Percentiles rank a stretch among this genome's conserved stretches.
Conservation (phyloP, 1,140 invertebrate genomes). For the Hylyphantes graminicola region DNA sequence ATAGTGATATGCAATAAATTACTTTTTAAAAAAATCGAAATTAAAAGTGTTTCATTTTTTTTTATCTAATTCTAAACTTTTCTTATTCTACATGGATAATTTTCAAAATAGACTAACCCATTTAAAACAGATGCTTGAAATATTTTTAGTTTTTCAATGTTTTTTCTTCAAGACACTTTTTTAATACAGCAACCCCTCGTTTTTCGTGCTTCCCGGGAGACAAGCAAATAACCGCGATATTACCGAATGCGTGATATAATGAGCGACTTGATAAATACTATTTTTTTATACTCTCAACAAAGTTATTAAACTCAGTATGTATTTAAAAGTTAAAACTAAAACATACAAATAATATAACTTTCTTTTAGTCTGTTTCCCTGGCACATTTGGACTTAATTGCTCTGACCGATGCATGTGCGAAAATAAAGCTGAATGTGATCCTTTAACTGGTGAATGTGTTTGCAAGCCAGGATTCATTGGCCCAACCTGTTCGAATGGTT, state of each 20-base stretch:
- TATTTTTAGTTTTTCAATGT: background rate
- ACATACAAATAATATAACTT: background rate
- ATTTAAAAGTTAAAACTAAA: background rate
- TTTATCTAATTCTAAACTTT: background rate
- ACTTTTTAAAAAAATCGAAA: background rate
- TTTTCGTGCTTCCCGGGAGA: too few species aligned
- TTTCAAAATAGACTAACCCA: background rate
- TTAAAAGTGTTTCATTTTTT: background rate
- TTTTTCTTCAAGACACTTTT: background rate
- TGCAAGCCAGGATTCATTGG: conserved; percentile 89
- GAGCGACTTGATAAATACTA: too few species aligned
- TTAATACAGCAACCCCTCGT: too few species aligned
- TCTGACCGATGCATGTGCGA: conserved; percentile 82
- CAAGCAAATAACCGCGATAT: too few species aligned
- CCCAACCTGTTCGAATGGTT: conserved; percentile 77
- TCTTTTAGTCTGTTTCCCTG: conserved; percentile 74
- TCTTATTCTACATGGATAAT: background rate
- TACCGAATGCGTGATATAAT: too few species aligned
- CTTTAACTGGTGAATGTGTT: conserved; percentile 84
- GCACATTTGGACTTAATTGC: conserved; percentile 81
- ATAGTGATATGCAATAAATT: background rate
- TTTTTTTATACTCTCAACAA: too few species aligned
- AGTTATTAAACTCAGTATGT: background rate
- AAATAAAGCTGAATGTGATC: conserved; percentile 83
- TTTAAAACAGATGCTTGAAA: too few species aligned